A percentile compares a stretch with the other conserved stretches of the same genome.
phyloP scores from a whole-genome alignment of 2,113 vertebrate genomes.

The Alosa alosa region DNA sequence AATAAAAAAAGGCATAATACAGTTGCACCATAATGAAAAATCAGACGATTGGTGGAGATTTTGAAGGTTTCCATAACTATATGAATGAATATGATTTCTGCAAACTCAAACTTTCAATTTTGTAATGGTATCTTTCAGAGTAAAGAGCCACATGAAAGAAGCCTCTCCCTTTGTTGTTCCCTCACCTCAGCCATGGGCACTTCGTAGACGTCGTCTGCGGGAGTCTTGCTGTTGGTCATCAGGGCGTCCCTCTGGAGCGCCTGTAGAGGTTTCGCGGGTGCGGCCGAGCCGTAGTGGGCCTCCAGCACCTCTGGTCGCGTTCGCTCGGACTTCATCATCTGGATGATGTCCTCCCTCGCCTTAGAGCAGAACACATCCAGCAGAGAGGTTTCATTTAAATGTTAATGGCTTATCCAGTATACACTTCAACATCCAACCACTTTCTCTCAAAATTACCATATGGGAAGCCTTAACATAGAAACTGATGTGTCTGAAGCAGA shows the following conservation, averaged over 20 bases:
- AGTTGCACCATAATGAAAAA: too few relatives aligned
- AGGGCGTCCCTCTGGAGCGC: constrained; percentile 86
- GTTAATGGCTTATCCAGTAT: neutral
- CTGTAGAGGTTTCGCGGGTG: constrained; percentile 79
- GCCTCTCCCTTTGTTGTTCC: neutral
- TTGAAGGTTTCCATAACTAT: too few relatives aligned
- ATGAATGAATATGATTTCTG: too few relatives aligned
- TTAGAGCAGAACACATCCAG: constrained; percentile 44
- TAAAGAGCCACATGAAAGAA: neutral
- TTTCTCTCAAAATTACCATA: neutral
- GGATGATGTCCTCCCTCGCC: constrained; percentile 95
- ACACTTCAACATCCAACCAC: neutral
- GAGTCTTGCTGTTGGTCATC: constrained; percentile 65
- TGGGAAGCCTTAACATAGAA: neutral
- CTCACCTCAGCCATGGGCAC: constrained; percentile 91
- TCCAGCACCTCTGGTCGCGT: constrained; percentile 83
- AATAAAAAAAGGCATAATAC: neutral
- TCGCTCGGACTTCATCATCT: constrained; percentile 85
- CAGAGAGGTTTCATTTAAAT: neutral
- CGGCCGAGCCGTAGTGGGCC: constrained; percentile 86
- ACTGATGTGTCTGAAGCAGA: neutral
- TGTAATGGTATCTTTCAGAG: too few relatives aligned
- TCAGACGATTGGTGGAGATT: too few relatives aligned
- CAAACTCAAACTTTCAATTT: too few relatives aligned
- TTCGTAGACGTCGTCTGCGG: constrained; percentile 86